Evolutionary conservation across 2,797 vertebrate species (phyloP).

Genomic region (Hydrocynus forskahlii): DNA sequence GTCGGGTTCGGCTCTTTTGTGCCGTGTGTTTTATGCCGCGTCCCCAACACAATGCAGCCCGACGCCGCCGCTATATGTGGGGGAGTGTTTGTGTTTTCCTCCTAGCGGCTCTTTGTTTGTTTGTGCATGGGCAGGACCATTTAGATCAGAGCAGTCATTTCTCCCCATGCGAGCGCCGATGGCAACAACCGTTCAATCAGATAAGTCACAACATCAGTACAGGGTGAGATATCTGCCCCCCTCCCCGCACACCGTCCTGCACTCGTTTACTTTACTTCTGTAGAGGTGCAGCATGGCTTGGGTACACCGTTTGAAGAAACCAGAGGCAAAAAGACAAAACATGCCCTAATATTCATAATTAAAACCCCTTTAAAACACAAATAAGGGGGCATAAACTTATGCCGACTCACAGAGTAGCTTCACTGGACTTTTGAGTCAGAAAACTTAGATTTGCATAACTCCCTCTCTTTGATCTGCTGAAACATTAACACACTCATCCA

Average conservation of each 20-base stretch:
- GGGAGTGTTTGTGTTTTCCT: constrained; percentile 42
- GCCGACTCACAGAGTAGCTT: too few species aligned
- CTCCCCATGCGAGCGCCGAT: constrained; percentile 8
- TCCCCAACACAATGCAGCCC: constrained; percentile 43
- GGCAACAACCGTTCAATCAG: constrained; percentile 48
- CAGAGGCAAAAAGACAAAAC: background rate
- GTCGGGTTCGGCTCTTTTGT: constrained; percentile 77
- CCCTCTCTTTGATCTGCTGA: too few species aligned
- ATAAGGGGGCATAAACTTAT: too few species aligned
- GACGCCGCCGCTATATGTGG: constrained; percentile 42
- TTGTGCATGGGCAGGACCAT: constrained; percentile 45
- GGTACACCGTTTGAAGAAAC: background rate
- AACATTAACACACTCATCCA: too few species aligned
- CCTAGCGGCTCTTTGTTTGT: constrained; percentile 43
- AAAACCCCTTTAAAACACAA: background rate
- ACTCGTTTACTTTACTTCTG: constrained; percentile 13
- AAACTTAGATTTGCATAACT: too few species aligned
- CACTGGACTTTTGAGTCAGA: too few species aligned
- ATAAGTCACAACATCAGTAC: constrained; percentile 59
- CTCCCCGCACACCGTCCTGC: background rate
- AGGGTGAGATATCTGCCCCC: constrained; percentile 51
- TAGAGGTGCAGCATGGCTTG: background rate
- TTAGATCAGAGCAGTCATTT: constrained; percentile 47
- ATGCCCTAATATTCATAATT: too few species aligned
- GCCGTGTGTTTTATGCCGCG: constrained; percentile 57